Evolutionary conservation across 2,797 vertebrate species (phyloP).

Genomic region (Mormyrops boulengeri): DNA sequence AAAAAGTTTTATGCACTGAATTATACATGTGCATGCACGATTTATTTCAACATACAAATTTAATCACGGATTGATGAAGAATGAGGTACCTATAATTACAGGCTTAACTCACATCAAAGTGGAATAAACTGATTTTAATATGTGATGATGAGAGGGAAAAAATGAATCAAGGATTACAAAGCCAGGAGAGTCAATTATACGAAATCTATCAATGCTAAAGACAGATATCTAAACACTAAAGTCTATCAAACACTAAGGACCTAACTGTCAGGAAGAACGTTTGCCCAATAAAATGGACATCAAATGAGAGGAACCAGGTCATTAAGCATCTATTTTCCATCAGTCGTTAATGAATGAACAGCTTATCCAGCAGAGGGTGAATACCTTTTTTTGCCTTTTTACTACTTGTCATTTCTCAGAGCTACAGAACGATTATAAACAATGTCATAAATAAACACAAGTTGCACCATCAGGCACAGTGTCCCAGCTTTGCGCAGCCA

Average conservation of each 20-base stretch:
- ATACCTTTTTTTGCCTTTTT: not conserved
- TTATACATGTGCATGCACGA: slow-evolving; percentile 81
- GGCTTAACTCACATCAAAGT: slow-evolving; percentile 58
- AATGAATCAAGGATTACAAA: slow-evolving; percentile 28
- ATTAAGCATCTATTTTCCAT: not conserved
- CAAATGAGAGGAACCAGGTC: not conserved
- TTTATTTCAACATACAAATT: slow-evolving; percentile 75
- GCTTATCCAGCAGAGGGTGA: not conserved
- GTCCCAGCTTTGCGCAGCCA: not conserved
- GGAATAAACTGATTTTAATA: slow-evolving; percentile 61
- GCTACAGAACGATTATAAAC: not conserved
- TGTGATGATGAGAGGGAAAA: slow-evolving; percentile 29
- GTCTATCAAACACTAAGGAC: not conserved
- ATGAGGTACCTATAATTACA: slow-evolving; percentile 67
- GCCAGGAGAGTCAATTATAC: slow-evolving; percentile 24
- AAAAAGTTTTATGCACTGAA: slow-evolving; percentile 65
- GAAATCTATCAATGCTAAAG: slow-evolving; percentile 21
- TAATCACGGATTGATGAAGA: slow-evolving; percentile 79
- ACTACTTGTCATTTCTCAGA: not conserved
- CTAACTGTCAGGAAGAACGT: not conserved
- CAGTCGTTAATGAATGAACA: not conserved
- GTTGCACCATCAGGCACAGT: not conserved
- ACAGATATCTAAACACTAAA: slow-evolving; percentile 4
- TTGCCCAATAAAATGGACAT: not conserved
- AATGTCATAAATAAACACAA: not conserved